phyloP scores from a whole-genome alignment of 2,113 vertebrate genomes.

The Melozone crissalis region DNA sequence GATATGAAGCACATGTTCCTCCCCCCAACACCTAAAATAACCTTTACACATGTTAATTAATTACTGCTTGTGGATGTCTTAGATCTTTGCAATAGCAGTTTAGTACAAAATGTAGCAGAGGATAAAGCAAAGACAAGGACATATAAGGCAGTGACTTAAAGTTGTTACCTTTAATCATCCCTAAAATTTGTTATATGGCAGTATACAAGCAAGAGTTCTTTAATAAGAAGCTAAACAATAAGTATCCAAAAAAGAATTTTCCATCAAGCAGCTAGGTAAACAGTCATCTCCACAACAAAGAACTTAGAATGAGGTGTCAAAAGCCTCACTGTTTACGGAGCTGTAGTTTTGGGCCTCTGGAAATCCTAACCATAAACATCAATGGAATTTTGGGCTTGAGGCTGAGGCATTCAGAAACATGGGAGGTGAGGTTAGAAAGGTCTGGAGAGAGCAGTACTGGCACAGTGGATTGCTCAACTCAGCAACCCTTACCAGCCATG shows the following conservation, averaged over 20 bases:
- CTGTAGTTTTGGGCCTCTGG: not conserved
- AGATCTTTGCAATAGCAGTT: not conserved
- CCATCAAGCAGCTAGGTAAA: not conserved
- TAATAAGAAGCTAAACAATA: not conserved
- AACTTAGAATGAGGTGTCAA: not conserved
- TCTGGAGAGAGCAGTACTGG: not conserved
- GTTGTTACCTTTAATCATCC: not conserved
- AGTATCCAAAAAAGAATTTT: not conserved
- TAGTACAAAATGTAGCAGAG: not conserved
- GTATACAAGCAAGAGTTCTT: not conserved
- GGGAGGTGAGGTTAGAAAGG: not conserved
- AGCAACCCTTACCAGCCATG: not conserved
- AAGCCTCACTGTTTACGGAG: not conserved
- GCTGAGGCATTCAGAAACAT: no score
- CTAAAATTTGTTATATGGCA: not conserved
- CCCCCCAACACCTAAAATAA: not conserved
- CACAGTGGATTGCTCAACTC: fast-evolving
- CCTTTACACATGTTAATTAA: not conserved
- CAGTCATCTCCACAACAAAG: not conserved
- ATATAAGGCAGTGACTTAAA: not conserved
- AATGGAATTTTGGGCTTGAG: not conserved
- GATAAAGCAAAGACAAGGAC: not conserved
- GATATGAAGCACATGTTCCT: not conserved
- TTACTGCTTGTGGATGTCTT: not conserved
- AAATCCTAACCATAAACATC: not conserved